Evolutionary conservation across 2,888 invertebrate genomes (phyloP).

Genomic region (Drosophila macrospina): DNA sequence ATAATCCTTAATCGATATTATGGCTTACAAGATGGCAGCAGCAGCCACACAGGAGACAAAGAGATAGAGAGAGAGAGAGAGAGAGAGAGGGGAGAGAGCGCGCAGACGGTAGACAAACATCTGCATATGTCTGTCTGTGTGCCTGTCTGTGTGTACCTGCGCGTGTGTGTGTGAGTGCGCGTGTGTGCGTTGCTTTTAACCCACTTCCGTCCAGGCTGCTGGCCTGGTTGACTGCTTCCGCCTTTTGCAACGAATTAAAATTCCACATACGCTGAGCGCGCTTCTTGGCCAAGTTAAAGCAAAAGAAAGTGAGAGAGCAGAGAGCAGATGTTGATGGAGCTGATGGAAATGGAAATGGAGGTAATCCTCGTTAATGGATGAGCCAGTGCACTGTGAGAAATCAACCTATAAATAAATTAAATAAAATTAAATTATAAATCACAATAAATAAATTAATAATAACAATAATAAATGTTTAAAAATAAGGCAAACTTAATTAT

Average conservation of each 20-base stretch:
- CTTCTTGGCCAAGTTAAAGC: conserved; percentile 49
- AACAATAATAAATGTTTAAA: background rate
- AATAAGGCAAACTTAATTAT: background rate
- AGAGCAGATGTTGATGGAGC: conserved; percentile 19
- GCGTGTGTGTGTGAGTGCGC: conserved; percentile 13
- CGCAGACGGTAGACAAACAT: conserved; percentile 45
- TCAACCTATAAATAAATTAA: too few species aligned
- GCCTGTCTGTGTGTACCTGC: conserved; percentile 34
- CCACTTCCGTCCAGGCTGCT: conserved; percentile 63
- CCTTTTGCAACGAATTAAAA: conserved; percentile 69
- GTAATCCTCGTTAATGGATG: conserved; percentile 74
- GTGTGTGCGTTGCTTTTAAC: conserved; percentile 61
- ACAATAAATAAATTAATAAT: background rate
- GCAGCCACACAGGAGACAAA: conserved; percentile 16
- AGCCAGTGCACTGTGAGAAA: conserved; percentile 36
- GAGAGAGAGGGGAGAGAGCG: background rate
- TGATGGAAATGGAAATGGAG: conserved; percentile 18
- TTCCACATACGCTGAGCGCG: conserved; percentile 61
- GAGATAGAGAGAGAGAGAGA: background rate
- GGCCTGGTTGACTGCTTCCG: conserved; percentile 61
- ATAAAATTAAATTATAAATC: background rate
- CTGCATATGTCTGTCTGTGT: conserved; percentile 29
- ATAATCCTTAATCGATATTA: conserved; percentile 85
- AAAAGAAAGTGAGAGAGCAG: conserved; percentile 31
- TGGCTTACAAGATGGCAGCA: conserved; percentile 71